Percentiles rank a stretch among this genome's conserved stretches.
Evolutionary conservation across 2,113 vertebrate genomes (phyloP).

Genomic region (Erythrolamprus reginae): DNA sequence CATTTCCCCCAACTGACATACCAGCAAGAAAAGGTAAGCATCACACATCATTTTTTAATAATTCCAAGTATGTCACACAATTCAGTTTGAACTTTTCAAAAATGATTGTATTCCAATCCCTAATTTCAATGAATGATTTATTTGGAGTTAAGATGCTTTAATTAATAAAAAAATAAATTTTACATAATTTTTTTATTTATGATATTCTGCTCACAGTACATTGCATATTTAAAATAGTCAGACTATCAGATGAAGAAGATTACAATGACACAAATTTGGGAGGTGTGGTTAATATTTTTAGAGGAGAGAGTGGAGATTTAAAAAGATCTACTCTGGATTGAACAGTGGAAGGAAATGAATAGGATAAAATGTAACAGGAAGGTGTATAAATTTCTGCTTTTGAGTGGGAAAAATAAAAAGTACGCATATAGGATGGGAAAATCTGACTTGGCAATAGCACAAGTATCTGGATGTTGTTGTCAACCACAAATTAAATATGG

Average conservation of each 20-base stretch:
- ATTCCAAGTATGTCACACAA: not conserved
- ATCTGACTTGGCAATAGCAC: not conserved
- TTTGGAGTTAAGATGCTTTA: not conserved
- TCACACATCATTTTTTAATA: not conserved
- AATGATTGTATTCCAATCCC: not conserved
- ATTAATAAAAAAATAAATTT: not conserved
- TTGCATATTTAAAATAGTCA: not conserved
- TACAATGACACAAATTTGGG: not conserved
- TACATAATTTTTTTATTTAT: not conserved
- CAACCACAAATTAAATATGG: not conserved
- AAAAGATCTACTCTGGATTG: not conserved
- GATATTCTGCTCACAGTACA: not conserved
- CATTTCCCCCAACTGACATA: conserved; percentile 33
- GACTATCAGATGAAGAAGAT: not conserved
- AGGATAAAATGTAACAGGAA: not conserved
- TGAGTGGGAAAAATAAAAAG: not conserved
- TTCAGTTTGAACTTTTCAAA: not conserved
- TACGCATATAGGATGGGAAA: not conserved
- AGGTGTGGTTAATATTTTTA: not conserved
- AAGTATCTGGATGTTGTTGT: not conserved
- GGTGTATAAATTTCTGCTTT: not conserved
- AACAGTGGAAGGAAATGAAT: not conserved
- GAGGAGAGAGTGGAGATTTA: not conserved
- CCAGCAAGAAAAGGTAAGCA: conserved; percentile 50
- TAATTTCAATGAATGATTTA: not conserved